phyloP scores from a whole-genome alignment of 2,888 invertebrate species.

The Drosophila aldrichi region DNA sequence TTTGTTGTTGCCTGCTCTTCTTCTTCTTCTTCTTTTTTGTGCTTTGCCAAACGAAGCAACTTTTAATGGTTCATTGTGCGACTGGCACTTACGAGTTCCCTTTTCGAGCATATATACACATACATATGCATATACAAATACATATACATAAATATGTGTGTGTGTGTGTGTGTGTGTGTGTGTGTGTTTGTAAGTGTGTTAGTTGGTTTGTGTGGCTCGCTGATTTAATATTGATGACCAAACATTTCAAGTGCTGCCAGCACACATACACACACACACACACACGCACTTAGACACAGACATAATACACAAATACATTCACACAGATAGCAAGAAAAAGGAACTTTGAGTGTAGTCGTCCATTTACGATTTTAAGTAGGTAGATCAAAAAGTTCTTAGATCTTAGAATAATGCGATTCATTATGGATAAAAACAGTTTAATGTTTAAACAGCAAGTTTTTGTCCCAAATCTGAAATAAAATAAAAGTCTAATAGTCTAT shows the following conservation, averaged over 20 bases:
- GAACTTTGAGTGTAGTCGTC: conserved; percentile 35
- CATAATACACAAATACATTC: conserved; percentile 8
- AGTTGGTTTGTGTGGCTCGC: conserved; percentile 62
- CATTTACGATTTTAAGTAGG: conserved; percentile 31
- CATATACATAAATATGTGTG: conserved; percentile 5
- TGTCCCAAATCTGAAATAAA: neutral
- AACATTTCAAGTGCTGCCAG: conserved; percentile 74
- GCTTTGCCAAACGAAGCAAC: conserved; percentile 68
- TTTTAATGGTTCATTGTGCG: conserved; percentile 79
- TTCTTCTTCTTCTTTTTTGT: conserved; percentile 12
- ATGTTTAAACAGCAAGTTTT: neutral
- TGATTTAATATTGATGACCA: conserved; percentile 79
- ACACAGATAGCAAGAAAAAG: conserved; percentile 5
- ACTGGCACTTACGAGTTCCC: conserved; percentile 61
- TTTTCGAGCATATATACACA: conserved; percentile 27
- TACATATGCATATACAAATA: conserved; percentile 7
- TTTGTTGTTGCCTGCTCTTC: conserved; percentile 18
- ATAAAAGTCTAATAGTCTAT: neutral
- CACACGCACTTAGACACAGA: conserved; percentile 22
- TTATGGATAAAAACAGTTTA: neutral
- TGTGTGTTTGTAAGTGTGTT: conserved; percentile 30
- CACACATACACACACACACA: conserved; percentile 9
- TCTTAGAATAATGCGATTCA: neutral
- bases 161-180: conserved; percentile 19
- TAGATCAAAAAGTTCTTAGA: conserved; percentile 10